A percentile compares a stretch with the other conserved stretches of the same genome.
phyloP scores from a whole-genome alignment of 2,797 vertebrate genomes.

The Xiphophorus birchmanni region DNA sequence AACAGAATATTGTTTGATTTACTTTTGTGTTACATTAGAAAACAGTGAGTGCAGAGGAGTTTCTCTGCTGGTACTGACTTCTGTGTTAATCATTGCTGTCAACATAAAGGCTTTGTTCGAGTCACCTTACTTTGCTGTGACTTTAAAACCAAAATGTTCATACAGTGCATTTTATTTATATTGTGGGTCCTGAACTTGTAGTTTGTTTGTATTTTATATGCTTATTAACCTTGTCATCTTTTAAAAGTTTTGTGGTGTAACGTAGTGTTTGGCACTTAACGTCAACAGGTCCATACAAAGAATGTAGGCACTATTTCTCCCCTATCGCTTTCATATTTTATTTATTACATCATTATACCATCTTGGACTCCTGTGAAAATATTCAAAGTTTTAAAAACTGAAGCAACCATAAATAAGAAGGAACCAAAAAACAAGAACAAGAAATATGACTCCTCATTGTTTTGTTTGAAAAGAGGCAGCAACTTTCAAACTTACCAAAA shows the following conservation, averaged over 20 bases:
- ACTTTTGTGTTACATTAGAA: not conserved
- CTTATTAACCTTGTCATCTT: not conserved
- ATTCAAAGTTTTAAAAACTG: not conserved
- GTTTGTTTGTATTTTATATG: not conserved
- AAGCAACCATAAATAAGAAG: not conserved
- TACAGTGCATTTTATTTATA: not conserved
- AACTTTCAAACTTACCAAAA: not conserved
- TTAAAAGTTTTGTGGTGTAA: not conserved
- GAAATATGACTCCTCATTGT: too few relatives aligned
- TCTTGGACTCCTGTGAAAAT: not conserved
- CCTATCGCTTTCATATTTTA: not conserved
- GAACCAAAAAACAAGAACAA: not conserved
- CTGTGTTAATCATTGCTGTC: not conserved
- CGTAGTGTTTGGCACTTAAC: not conserved
- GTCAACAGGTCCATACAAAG: not conserved
- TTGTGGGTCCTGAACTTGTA: not conserved
- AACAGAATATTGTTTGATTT: not conserved
- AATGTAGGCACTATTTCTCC: not conserved
- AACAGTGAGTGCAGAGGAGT: not conserved
- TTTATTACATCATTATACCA: not conserved
- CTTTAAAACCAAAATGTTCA: not conserved
- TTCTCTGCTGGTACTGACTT: not conserved
- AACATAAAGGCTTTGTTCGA: not conserved
- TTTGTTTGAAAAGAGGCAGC: constrained; percentile 1
- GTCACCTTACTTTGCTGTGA: not conserved